A percentile compares a stretch with the other conserved stretches of the same genome.
Conservation (phyloP, 2,888 invertebrate species). For the Podabrus alpinus region DNA sequence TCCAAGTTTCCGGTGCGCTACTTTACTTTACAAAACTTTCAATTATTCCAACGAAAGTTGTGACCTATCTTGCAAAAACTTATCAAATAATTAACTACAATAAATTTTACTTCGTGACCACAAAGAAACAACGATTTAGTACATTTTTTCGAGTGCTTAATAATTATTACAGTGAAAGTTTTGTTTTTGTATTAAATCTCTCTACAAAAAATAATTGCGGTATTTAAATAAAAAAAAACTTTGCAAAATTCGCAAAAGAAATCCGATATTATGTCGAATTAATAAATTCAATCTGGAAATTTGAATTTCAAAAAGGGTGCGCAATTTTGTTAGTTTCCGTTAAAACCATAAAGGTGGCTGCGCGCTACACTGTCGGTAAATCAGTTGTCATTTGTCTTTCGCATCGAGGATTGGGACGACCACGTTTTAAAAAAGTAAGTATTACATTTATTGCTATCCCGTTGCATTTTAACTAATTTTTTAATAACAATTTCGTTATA, state of each 20-base stretch:
- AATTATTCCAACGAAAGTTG: background rate
- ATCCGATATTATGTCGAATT: too few relatives aligned
- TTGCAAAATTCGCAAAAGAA: background rate
- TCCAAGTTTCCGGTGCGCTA: background rate
- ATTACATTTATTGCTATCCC: constrained; percentile 13
- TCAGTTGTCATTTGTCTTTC: constrained; percentile 48
- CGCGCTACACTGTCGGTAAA: constrained; percentile 31
- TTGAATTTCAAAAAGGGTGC: background rate
- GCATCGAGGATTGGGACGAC: constrained; percentile 44
- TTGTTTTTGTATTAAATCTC: too few relatives aligned
- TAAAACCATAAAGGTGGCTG: background rate
- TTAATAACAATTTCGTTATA: background rate
- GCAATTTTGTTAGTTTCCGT: background rate
- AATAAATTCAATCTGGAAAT: too few relatives aligned
- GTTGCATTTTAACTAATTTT: background rate
- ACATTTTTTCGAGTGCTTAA: too few relatives aligned
- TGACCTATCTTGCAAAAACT: background rate
- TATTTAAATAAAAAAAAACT: background rate
- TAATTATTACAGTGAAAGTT: background rate
- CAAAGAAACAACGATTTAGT: background rate
- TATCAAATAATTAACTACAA: background rate
- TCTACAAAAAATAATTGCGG: background rate
- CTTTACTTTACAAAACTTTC: background rate
- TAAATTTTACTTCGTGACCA: background rate
- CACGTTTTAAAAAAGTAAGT: constrained; percentile 53